A percentile compares a stretch with the other conserved stretches of the same genome.
Evolutionary conservation across 2,113 vertebrate genomes (phyloP).

Genomic region (Myrmophylax atrothorax): DNA sequence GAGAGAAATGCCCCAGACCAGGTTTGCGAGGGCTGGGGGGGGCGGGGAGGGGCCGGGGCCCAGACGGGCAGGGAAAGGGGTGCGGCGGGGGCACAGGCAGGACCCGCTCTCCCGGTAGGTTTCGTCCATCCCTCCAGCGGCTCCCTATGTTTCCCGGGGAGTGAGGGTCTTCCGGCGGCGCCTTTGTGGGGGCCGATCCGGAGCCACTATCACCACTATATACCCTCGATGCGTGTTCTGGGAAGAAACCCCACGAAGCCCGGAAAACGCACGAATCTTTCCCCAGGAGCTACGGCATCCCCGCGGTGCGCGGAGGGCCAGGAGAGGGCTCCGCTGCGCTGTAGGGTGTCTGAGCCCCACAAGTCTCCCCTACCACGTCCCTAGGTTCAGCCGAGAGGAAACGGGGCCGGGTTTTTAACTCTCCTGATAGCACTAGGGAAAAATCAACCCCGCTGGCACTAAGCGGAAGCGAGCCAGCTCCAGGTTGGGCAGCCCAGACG

Average conservation of each 20-base stretch:
- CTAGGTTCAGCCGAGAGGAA: not conserved
- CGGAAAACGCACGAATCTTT: not conserved
- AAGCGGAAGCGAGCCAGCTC: not conserved
- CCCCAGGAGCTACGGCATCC: not conserved
- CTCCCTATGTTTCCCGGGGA: not conserved
- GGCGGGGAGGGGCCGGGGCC: not conserved
- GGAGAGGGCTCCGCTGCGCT: not conserved
- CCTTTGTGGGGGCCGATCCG: not conserved
- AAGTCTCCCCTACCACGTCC: not conserved
- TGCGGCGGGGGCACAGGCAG: not conserved
- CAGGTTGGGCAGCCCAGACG: not conserved
- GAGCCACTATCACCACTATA: not conserved
- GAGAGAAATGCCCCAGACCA: conserved; percentile 47
- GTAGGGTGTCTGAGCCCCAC: not conserved
- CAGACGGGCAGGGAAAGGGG: not conserved
- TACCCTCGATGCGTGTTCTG: not conserved
- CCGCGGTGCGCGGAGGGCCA: not conserved
- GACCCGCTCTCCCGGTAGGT: not conserved
- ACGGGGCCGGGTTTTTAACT: not conserved
- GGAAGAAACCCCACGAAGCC: not conserved
- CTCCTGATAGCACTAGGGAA: not conserved
- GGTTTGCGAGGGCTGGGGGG: conserved; percentile 8
- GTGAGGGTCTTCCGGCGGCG: not conserved
- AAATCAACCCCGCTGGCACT: not conserved
- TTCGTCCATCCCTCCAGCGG: not conserved